A percentile compares a stretch with the other conserved stretches of the same genome.
phyloP scores from a whole-genome alignment of 2,888 invertebrate species.

The Drosophila affinis region DNA sequence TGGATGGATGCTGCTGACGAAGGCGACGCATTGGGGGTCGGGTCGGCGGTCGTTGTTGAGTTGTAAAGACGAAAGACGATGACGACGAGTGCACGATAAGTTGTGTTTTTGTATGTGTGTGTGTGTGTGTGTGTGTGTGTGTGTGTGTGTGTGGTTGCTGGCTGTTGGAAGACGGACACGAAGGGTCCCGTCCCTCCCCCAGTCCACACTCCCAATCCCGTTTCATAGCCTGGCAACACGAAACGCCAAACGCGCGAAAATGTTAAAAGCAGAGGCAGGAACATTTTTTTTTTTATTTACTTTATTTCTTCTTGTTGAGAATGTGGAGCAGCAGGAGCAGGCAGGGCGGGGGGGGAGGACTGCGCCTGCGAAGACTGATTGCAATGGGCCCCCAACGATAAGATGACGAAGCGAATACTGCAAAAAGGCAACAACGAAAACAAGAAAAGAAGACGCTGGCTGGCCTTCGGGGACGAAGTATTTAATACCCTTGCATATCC shows the following conservation, averaged over 20 bases:
- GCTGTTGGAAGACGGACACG: conserved; percentile 27
- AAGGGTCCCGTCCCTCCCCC: conserved; percentile 12
- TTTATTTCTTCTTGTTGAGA: conserved; percentile 12
- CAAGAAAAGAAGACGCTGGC: conserved; percentile 19
- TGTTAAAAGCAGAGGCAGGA: conserved; percentile 21
- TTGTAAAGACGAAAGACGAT: conserved; percentile 68
- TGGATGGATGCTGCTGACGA: conserved; percentile 31
- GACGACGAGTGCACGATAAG: conserved; percentile 54
- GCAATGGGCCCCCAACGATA: conserved; percentile 56
- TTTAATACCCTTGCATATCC: background rate
- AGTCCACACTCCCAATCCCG: conserved; percentile 15
- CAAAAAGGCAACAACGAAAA: conserved; percentile 28
- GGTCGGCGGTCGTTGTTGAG: conserved; percentile 52
- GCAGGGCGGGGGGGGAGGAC: conserved; percentile 10
- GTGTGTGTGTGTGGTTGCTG: conserved; percentile 20
- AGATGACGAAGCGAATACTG: conserved; percentile 62
- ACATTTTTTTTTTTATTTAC: conserved; percentile 4
- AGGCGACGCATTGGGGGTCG: conserved; percentile 63
- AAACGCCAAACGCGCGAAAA: conserved; percentile 37
- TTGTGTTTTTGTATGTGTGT: conserved; percentile 26
- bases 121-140: conserved; percentile 15
- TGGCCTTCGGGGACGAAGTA: conserved; percentile 1
- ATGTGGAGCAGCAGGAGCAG: conserved; percentile 21
- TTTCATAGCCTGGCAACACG: conserved; percentile 58
- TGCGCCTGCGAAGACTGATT: conserved; percentile 47